Base-by-base conservation (phyloP, 2,113 vertebrate species). In the Thymallus thymallus region DNA sequence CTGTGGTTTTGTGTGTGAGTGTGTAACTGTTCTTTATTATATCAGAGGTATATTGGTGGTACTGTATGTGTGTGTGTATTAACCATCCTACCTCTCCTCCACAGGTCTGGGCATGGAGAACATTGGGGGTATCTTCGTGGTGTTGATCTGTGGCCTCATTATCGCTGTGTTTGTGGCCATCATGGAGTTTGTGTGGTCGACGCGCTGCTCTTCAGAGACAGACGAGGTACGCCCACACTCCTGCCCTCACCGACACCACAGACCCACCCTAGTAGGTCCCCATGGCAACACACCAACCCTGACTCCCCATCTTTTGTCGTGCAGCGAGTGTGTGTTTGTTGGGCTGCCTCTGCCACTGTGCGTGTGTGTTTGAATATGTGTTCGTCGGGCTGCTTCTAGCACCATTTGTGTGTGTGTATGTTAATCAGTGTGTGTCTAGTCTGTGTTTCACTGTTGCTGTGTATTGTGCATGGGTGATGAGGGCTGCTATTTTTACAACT, bases 101-200 rank as follows among this genome's bases (percentile, higher is more conserved):
- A 61, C 85, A 94, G 93, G 93, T 74, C 78, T 97, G 82, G 96
- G 96, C 62, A 96, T 97, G 95, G 95, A 96, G 89, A 96, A 97
- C 86, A 97, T 97, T 2, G 95, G 95, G 0, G 96, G 96, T 63
- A 97, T 97, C 79, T 97, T 97, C 4, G 95, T 97, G 69, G 96
- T 97, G 80, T 92, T 97, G 68, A 95, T 97, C 90, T 97, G 95
- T 16, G 96, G 96, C 69, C 94, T 97, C 81, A 96, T 97, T 85
- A 95, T 97, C 0, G 95, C 96, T 0, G 94, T 97, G 82, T 96
- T 97, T 23, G 95, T 97, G 85, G 95, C 96, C 2, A 93, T 97
- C 83, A 96, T 96, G 95, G 96, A 96, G 78, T 96, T 97, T 71
- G 93, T 96, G 60, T 97, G 96, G 96, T 95, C 96, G 61, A 96